Base-by-base conservation (phyloP, 2,888 invertebrate species). In the Rhogogaster chlorosoma region DNA sequence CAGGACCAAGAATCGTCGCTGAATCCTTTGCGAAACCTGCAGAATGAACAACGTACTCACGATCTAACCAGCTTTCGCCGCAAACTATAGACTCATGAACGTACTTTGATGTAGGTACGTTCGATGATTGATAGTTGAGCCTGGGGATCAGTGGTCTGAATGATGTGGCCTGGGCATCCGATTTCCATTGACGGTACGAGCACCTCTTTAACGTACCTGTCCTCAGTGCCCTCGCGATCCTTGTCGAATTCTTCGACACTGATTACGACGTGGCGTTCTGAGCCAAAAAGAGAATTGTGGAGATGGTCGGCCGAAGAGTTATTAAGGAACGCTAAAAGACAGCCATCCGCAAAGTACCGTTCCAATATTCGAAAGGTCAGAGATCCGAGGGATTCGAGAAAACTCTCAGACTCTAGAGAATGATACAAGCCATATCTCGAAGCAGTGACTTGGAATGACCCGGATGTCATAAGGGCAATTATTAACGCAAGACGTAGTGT, bases 41-140 rank as follows among this genome's bases (percentile, higher is more conserved):
- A 75, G 32, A 5, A 45, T 42, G 15, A 45, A 18, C 2, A 45
- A 70, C 9, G 32, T n/a, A 32, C 7, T 70, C 26, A 61, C 10
- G 22, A 61, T 53, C n/a, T 70, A 15, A 32, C 6, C n/a, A n/a
- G n/a, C 18, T 32, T 70, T 36, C 45, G 7, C 45, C 45, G 22
- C 26, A 26, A 38, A 45, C 12, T 18, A 75, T n/a, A 3, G 15
- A 45, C 15, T 22, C 9, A 32, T n/a, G 15, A 26, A 45, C 42
- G 45, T 22, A 75, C 75, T 45, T 75, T 75, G 75, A 75, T 7
- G 75, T 75, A 75, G 22, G 75, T 75, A 1, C 45, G 42, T 75
- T 45, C 75, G 26, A 75, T 75, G 26, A 75, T 32, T 3, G 75
- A 26, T 32, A 75, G 10, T 15, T 75, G 75, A 26, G 15, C 45